Evolutionary conservation across 2,113 vertebrate species (phyloP).

Genomic region (Burhinus bistriatus): DNA sequence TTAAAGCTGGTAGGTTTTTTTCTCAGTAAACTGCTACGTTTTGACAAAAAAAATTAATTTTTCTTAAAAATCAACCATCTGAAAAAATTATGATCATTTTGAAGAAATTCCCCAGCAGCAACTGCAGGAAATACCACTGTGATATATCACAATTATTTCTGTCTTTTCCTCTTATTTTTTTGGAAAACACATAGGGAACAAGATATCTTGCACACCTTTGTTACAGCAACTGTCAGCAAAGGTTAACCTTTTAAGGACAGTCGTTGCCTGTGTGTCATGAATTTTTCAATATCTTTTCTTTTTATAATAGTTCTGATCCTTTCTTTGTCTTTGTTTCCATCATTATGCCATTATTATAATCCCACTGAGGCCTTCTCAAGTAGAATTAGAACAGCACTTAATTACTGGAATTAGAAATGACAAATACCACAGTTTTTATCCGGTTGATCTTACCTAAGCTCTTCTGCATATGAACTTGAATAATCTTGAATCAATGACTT

Average conservation of each 20-base stretch:
- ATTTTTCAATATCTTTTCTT: slow-evolving; percentile 71
- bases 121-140: neutral
- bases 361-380: slow-evolving; percentile 74
- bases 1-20: neutral
- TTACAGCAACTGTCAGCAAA: neutral
- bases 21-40: neutral
- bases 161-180: neutral
- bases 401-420: slow-evolving; percentile 79
- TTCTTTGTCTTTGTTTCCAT: slow-evolving; percentile 71
- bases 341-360: slow-evolving; percentile 77
- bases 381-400: slow-evolving; percentile 76
- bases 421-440: slow-evolving; percentile 78
- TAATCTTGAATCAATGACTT: slow-evolving; percentile 72
- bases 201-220: neutral
- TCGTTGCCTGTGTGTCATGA: slow-evolving; percentile 50
- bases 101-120: neutral
- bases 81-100: neutral
- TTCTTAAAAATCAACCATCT: neutral
- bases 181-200: neutral
- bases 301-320: slow-evolving; percentile 72
- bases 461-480: slow-evolving; percentile 72
- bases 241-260: slow-evolving; percentile 42
- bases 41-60: neutral
- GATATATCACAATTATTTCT: neutral
- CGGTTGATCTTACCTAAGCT: slow-evolving; percentile 70